Conservation (phyloP, 2,888 invertebrate genomes). For the Epinotia demarniana region DNA sequence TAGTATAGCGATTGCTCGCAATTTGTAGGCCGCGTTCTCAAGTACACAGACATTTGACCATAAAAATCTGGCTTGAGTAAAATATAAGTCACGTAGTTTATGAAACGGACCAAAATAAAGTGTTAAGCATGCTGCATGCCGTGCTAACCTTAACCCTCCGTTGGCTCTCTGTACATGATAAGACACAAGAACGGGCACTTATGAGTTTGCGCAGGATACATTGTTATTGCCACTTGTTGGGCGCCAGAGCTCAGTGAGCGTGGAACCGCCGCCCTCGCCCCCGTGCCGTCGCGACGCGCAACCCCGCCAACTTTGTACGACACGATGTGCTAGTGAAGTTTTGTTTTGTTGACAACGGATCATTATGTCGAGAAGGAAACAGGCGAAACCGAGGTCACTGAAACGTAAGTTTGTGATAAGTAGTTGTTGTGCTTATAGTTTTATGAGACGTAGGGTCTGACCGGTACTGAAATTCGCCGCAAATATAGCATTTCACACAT, state of each 20-base stretch:
- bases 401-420: conserved; percentile 86
- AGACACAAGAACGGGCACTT: conserved; percentile 57
- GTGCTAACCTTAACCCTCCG: background rate
- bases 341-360: conserved; percentile 48
- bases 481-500: background rate
- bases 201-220: conserved; percentile 79
- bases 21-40: too few relatives aligned
- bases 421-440: background rate
- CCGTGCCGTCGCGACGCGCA: conserved; percentile 43
- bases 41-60: too few relatives aligned
- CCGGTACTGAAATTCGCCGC: background rate
- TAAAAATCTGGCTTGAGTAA: too few relatives aligned
- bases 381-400: conserved; percentile 88
- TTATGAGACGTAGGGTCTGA: background rate
- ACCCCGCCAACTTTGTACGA: conserved; percentile 40
- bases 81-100: too few relatives aligned
- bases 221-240: conserved; percentile 83
- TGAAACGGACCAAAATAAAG: too few relatives aligned
- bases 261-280: conserved; percentile 71
- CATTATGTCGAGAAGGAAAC: conserved; percentile 88
- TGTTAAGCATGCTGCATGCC: background rate
- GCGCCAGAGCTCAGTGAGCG: conserved; percentile 80
- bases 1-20: too few relatives aligned
- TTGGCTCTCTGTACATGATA: conserved; percentile 17
- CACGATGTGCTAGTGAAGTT: conserved; percentile 47